Conservation (phyloP, 2,797 vertebrate species). For the Typhlichthys eigenmanni region DNA sequence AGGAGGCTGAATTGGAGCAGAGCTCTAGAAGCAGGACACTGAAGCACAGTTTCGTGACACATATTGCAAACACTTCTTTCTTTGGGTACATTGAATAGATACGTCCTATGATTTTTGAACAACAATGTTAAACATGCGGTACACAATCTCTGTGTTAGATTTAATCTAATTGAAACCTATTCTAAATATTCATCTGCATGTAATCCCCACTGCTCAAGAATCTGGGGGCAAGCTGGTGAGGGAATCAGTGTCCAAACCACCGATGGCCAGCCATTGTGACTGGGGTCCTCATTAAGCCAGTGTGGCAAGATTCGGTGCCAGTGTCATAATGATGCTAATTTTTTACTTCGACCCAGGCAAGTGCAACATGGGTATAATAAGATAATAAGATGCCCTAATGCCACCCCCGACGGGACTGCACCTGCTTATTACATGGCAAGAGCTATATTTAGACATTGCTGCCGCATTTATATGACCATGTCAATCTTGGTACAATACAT, state of each 20-base stretch:
- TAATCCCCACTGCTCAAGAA: slow-evolving; percentile 4
- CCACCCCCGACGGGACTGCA: slow-evolving; percentile 35
- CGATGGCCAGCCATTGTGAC: slow-evolving; percentile 47
- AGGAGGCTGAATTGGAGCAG: no score
- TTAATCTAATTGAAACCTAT: background rate
- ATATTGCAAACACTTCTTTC: no score
- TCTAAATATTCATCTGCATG: background rate
- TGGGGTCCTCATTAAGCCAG: slow-evolving; percentile 58
- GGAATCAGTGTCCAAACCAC: slow-evolving; percentile 49
- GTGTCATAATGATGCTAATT: slow-evolving; percentile 55
- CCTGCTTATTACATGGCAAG: slow-evolving; percentile 43
- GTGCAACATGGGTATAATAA: slow-evolving; percentile 47
- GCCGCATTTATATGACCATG: slow-evolving; percentile 8
- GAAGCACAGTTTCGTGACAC: no score
- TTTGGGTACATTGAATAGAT: no score
- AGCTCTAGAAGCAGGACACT: no score
- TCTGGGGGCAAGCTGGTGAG: slow-evolving; percentile 37
- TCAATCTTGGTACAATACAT: no score
- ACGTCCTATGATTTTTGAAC: no score
- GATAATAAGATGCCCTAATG: slow-evolving; percentile 46
- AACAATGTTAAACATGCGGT: no score
- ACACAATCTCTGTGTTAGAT: background rate
- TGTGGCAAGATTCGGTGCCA: slow-evolving; percentile 38
- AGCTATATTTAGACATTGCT: slow-evolving; percentile 39
- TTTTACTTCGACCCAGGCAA: slow-evolving; percentile 51